Percentiles rank a stretch among this genome's conserved stretches.
Evolutionary conservation across 2,888 invertebrate species (phyloP).

Genomic region (Norana najaformis): DNA sequence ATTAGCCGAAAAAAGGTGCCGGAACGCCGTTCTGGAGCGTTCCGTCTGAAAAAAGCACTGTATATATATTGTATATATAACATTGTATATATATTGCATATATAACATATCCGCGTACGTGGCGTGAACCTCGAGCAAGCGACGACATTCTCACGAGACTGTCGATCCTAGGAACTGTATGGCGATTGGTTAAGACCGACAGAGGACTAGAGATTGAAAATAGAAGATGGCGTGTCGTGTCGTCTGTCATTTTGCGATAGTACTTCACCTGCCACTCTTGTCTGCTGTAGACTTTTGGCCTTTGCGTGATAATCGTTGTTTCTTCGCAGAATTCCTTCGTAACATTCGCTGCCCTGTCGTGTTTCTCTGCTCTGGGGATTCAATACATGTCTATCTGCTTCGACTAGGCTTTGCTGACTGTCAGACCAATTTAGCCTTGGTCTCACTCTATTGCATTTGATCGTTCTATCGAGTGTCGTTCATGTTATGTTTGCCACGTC

Average conservation of each 20-base stretch:
- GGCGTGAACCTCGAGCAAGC: no score
- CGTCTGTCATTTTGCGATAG: background rate
- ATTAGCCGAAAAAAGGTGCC: no score
- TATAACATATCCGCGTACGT: no score
- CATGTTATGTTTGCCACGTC: background rate
- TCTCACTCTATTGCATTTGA: background rate
- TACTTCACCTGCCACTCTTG: background rate
- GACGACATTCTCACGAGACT: background rate
- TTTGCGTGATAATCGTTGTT: background rate
- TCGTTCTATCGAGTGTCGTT: background rate
- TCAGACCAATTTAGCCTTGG: no score
- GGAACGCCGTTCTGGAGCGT: no score
- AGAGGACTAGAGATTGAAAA: background rate
- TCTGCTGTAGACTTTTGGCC: background rate
- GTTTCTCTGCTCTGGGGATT: background rate
- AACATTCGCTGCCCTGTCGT: background rate
- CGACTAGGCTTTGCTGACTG: no score
- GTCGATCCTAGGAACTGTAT: background rate
- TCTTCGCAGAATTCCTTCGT: background rate
- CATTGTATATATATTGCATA: no score
- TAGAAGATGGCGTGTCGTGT: background rate
- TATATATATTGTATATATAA: no score
- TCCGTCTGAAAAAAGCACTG: no score
- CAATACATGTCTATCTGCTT: no score
- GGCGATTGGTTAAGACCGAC: background rate